Percentiles rank a stretch among this genome's conserved stretches.
These are phyloP conservation scores for Chesias legatella DNA, from an alignment of 2,888 invertebrate genomes.

Conservation along the genomic window DNA sequence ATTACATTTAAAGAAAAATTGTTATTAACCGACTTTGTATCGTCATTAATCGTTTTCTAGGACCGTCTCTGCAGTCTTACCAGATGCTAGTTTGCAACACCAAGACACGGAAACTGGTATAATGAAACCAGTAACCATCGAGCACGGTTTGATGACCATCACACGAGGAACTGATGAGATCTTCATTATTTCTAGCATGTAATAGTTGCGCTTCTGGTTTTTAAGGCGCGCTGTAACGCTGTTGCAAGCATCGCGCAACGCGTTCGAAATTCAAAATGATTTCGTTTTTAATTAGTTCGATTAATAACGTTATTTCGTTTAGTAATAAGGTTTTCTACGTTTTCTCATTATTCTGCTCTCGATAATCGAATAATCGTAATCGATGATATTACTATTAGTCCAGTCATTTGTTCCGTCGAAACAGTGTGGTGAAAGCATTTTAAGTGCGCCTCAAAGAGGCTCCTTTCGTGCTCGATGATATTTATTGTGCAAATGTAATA, in stretches of 20 bases:
- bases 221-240: slow-evolving; percentile 13
- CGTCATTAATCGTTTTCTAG: no score
- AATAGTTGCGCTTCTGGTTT: slow-evolving; percentile 33
- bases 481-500: no score
- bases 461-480: no score
- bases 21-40: no score
- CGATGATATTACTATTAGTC: no score
- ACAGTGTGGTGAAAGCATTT: no score
- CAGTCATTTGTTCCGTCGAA: no score
- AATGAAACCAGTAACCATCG: slow-evolving; percentile 19
- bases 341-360: no score
- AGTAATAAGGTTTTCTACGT: neutral
- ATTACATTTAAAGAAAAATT: no score
- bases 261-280: slow-evolving; percentile 12
- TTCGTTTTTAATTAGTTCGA: neutral
- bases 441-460: no score
- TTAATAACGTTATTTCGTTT: neutral
- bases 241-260: slow-evolving; percentile 10
- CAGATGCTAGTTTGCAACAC: slow-evolving; percentile 3
- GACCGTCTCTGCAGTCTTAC: no score
- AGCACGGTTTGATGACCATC: slow-evolving; percentile 35
- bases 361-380: no score
- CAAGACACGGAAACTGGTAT: slow-evolving; percentile 22
- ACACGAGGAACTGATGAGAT: slow-evolving; percentile 37
- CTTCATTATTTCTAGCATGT: slow-evolving; percentile 24